These are phyloP conservation scores for Diloba caeruleocephala DNA, from an alignment of 2,888 invertebrate genomes.

Conservation along the genomic window DNA sequence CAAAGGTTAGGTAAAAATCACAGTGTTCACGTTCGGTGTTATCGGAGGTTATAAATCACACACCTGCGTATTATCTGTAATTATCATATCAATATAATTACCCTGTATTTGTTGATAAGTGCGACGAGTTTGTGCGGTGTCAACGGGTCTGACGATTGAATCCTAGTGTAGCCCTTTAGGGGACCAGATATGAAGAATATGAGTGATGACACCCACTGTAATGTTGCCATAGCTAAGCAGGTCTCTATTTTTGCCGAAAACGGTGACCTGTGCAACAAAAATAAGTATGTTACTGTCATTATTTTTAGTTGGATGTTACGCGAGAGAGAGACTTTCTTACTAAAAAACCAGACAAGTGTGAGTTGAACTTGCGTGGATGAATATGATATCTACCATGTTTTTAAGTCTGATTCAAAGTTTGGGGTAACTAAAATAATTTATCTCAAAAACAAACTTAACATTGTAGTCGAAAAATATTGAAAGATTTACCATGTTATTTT, in stretches of 20 bases:
- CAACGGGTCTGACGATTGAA: constrained; percentile 62
- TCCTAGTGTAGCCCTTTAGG: constrained; percentile 57
- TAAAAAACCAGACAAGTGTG: too few relatives aligned
- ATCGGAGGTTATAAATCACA: constrained; percentile 1
- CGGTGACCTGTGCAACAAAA: constrained; percentile 51
- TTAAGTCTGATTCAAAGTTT: too few relatives aligned
- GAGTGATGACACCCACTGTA: constrained; percentile 70
- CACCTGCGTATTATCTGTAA: constrained; percentile 4
- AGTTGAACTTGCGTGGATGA: too few relatives aligned
- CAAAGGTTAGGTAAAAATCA: constrained; percentile 14
- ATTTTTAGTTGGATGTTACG: too few relatives aligned
- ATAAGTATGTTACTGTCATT: background rate
- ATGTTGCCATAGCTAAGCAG: constrained; percentile 60
- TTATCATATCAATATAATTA: constrained; percentile 38
- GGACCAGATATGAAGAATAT: constrained; percentile 62
- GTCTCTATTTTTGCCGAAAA: constrained; percentile 49
- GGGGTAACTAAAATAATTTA: too few relatives aligned
- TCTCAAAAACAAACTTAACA: too few relatives aligned
- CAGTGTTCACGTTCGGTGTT: background rate
- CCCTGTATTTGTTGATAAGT: constrained; percentile 68
- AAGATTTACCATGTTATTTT: too few relatives aligned
- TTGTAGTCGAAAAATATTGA: too few relatives aligned
- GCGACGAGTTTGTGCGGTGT: constrained; percentile 58
- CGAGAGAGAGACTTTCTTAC: too few relatives aligned
- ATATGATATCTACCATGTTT: too few relatives aligned